Evolutionary conservation across 2,888 invertebrate species (phyloP), one percentile per base, ranked within the genome.

Genomic region (Clusia tigrina): DNA sequence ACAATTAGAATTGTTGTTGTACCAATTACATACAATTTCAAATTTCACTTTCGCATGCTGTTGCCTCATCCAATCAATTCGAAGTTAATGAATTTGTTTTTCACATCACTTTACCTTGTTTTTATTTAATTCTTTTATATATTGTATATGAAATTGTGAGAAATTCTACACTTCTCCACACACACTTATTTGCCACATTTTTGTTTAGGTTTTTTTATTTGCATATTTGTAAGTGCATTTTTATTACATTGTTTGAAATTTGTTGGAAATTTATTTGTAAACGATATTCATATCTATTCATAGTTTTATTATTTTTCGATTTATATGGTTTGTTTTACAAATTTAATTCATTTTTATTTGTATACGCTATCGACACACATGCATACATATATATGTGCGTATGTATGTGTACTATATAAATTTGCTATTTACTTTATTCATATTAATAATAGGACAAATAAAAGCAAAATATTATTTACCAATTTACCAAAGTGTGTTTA

Each of bases 401-500:
- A 42, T 17, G n/a, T 42, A 42, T 15, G n/a, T n/a, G n/a, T 42
- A 42, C 32, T 48, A 48, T 48, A 48, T 48, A 48, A 20, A 48
- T 18, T n/a, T 37, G 53, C 53, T 53, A 26, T 53, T 26, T 53
- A 53, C 26, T 53, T 25, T 53, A 25, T 53, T 23, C 26, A 25
- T 26, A 9, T 18, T 25, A 53, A 53, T 53, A 2, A 26, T 18
- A n/a, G 26, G 18, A 24, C 24, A 24, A 25, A 53, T 53, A 53
- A 24, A 53, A n/a, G n/a, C n/a, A n/a, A 53, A 25, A 25, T 5
- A 53, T 15, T 17, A 53, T 20, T 58, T 56, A 42, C 38, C 46
- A 51, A 48, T 15, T 54, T 18, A 20, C 37, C 20, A 48, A 46
- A 18, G 24, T 48, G 57, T 48, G 32, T 37, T 54, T 22, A 20